These are phyloP conservation scores for Caenorhabditis drosophilae DNA, from an alignment of 2,888 invertebrate species.

Conservation along the genomic window DNA sequence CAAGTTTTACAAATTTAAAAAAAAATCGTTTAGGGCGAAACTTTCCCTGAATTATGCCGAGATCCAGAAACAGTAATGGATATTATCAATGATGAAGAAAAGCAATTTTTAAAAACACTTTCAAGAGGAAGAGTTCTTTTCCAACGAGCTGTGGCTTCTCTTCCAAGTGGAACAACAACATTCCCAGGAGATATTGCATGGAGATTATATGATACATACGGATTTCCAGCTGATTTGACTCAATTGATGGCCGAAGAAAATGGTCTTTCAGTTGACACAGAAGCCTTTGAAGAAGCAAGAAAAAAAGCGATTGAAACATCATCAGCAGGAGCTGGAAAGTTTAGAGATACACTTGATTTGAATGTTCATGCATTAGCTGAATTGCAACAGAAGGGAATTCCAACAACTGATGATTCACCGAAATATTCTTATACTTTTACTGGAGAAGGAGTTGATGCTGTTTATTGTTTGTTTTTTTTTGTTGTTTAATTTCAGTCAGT, in stretches of 20 bases:
- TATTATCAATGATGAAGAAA: conserved; percentile 95
- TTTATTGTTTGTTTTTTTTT: conserved; percentile 75
- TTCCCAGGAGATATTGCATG: conserved; percentile 94
- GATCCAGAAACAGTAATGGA: conserved; percentile 88
- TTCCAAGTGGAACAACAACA: conserved; percentile 76
- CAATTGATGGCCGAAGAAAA: conserved; percentile 97
- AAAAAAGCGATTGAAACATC: conserved; percentile 84
- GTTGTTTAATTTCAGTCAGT: not conserved
- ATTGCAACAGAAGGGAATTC: conserved; percentile 77
- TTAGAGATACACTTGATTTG: conserved; percentile 78
- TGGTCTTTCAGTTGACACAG: conserved; percentile 85
- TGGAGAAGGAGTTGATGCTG: conserved; percentile 74
- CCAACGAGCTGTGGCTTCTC: conserved; percentile 85
- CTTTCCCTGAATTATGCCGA: conserved; percentile 78
- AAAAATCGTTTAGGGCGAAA: conserved; percentile 72
- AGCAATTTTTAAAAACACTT: conserved; percentile 94
- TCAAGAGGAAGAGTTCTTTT: conserved; percentile 86
- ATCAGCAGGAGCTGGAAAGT: conserved; percentile 79
- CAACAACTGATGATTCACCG: conserved; percentile 85
- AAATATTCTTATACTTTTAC: conserved; percentile 83
- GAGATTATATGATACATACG: conserved; percentile 97
- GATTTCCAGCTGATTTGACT: conserved; percentile 96
- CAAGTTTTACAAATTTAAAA: not conserved
- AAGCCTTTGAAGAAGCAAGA: conserved; percentile 87
- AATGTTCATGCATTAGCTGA: conserved; percentile 94